These are phyloP conservation scores for Drosophila micromelanica DNA, from an alignment of 1,140 invertebrate species.

Conservation along the genomic window DNA sequence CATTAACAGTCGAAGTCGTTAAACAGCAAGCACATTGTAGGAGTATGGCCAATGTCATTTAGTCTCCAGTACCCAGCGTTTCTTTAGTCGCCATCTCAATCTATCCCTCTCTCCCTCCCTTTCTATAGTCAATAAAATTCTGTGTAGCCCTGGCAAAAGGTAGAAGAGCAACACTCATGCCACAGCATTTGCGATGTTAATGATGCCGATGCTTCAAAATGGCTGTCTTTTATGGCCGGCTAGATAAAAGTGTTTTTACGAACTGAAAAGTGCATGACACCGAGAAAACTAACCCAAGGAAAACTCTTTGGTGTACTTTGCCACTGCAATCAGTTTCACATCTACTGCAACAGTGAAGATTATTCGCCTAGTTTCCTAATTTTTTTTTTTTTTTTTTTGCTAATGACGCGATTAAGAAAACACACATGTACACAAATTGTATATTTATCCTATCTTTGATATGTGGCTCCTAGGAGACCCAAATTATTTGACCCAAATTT, in stretches of 20 bases:
- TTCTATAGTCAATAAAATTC: conserved; percentile 60
- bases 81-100: conserved; percentile 7
- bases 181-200: conserved; percentile 50
- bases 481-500: too few relatives aligned
- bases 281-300: background rate
- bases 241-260: conserved; percentile 34
- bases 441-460: too few relatives aligned
- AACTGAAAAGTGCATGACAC: conserved; percentile 37
- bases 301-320: background rate
- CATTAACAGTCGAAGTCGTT: conserved; percentile 80
- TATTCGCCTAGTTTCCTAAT: too few relatives aligned
- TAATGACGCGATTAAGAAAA: too few relatives aligned
- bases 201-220: conserved; percentile 38
- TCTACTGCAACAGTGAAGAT: background rate
- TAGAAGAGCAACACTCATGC: conserved; percentile 20
- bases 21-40: conserved; percentile 67
- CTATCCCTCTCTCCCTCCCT: background rate
- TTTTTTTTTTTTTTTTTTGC: too few relatives aligned
- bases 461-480: too few relatives aligned
- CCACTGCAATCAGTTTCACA: background rate
- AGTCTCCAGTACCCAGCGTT: conserved; percentile 4
- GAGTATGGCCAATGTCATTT: conserved; percentile 59
- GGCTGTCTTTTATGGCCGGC: conserved; percentile 28
- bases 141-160: conserved; percentile 10
- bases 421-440: too few relatives aligned